Base-by-base conservation (phyloP, 1,140 invertebrate species). In the Lamellibrachia luymesi region DNA sequence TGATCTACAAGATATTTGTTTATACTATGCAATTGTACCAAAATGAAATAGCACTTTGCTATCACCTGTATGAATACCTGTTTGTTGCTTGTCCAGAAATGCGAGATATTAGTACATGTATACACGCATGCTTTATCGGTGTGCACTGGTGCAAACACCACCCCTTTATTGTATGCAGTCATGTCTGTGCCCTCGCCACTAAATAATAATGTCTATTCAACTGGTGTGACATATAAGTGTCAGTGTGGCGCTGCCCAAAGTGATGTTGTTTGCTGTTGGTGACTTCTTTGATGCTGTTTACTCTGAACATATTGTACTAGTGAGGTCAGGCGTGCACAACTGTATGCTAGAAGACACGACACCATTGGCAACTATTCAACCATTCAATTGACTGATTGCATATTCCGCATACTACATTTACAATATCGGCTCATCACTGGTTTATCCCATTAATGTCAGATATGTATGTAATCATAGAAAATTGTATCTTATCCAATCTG, bases 141-240 rank as follows among this genome's bases (percentile, higher is more conserved):
- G 64, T 17, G 5, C 64, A 80, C 64, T 80, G 64, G 64, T 80
- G 64, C 64, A 4, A 80, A 80, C 64, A 80, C 13, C 64, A 80
- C 64, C 64, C 64, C 64, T 22, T 22, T 80, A 80, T 2, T 22
- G 25, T 22, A 22, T 22, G 13, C 64, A 8, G 64, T 80, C 64
- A 80, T 80, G 13, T 80, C 64, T 1, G 0, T 80, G 64, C 13
- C 64, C 7, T 80, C 13, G 64, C 64, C 64, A 80, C 64, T 80
- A 80, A 80, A 80, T 80, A 10, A 80, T 80, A 80, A 80, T 80
- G 64, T 80, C 64, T 80, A 80, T 80, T 80, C 64, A 80, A 80
- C 64, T 17, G 64, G 64, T 17, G 8, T 80, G 64, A 80, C 64
- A 2, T 80, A 17, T 80, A 80, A 80, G 64, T 22, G 64, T 80